Evolutionary conservation across 2,888 invertebrate genomes (phyloP).

Genomic region (Sipha maydis): DNA sequence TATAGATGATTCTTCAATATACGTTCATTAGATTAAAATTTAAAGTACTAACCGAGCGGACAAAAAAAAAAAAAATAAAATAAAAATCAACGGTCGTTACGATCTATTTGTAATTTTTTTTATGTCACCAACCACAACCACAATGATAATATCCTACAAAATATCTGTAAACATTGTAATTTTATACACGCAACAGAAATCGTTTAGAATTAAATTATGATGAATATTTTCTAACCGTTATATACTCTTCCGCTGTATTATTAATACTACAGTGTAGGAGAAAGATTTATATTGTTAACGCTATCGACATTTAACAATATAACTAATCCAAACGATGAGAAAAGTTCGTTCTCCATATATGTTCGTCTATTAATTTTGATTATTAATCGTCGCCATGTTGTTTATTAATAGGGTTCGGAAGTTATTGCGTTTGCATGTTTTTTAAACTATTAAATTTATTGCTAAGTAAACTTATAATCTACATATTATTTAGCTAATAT

Average conservation of each 20-base stretch:
- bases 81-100: background rate
- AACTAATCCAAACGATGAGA: too few relatives aligned
- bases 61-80: background rate
- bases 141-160: background rate
- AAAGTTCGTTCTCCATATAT: too few relatives aligned
- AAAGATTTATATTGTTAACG: too few relatives aligned
- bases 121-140: background rate
- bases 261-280: too few relatives aligned
- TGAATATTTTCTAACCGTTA: background rate
- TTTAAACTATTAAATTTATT: too few relatives aligned
- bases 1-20: conserved; percentile 32
- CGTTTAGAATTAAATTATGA: background rate
- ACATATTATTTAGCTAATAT: too few relatives aligned
- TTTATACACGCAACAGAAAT: background rate
- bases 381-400: too few relatives aligned
- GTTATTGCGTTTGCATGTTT: too few relatives aligned
- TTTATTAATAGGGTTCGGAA: too few relatives aligned
- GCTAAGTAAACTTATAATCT: too few relatives aligned
- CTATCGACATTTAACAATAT: too few relatives aligned
- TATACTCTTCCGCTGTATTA: background rate
- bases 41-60: background rate
- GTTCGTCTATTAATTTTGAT: too few relatives aligned
- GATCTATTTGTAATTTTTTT: conserved; percentile 19
- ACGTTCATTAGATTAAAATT: conserved; percentile 54
- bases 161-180: background rate